Base-by-base conservation (phyloP, 2,113 vertebrate species). In the Ageneiosus marmoratus region DNA sequence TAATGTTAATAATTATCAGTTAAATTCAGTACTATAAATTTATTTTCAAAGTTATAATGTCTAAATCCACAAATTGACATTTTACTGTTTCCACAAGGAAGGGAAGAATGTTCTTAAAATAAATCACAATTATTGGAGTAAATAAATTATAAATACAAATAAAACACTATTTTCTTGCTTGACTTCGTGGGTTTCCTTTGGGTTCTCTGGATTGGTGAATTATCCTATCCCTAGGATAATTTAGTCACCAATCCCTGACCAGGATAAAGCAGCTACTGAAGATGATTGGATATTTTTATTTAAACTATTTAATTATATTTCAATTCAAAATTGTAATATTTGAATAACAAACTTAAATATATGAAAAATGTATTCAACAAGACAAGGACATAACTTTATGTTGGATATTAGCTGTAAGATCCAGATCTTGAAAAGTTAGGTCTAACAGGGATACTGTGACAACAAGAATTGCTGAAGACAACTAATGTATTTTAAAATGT, bases 91-190 rank as follows among this genome's bases (percentile, higher is more conserved):
- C 18, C 44, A 29, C 55, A 79, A 56, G 55, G 46, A 63, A 10
- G 5, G 51, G 32, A 79, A 34, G 48, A 75, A 29, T 51, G 13
- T 65, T 79, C 4, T n/a, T 24, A 11, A 82, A 46, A 16, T 55
- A 62, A 82, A 62, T 58, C 9, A 80, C 6, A 9, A 50, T 51
- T 74, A 55, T 55, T 73, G 65, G 48, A 56, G 29, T 37, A 34
- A 72, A 75, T 50, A 51, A 70, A 69, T 56, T 41, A 24, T 69
- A 77, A 72, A 46, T 56, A 70, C 53, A 44, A 80, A 80, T 70
- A 80, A 69, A 72, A 73, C 11, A 63, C 56, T 22, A 73, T 74
- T 74, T 73, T 81, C 53, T 60, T 81, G 24, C 55, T 74, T 46
- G 41, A 34, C 29, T 60, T 22, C 29, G 24, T 76, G 50, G 27